These are phyloP conservation scores for Lucilia sericata DNA, from an alignment of 1,140 invertebrate species.

Conservation along the genomic window DNA sequence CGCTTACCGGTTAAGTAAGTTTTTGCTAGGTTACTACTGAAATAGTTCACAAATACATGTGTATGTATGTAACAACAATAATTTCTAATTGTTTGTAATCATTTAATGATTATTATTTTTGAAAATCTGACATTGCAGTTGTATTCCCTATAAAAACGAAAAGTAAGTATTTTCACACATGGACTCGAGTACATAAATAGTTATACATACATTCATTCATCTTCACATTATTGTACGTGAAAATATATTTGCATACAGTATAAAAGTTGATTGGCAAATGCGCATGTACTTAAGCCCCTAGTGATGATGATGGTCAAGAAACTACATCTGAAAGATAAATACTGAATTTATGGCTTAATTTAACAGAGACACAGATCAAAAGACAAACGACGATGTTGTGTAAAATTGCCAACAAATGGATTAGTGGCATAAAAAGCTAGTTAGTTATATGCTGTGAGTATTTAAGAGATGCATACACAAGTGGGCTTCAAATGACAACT, in stretches of 20 bases:
- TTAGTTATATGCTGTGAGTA: background rate
- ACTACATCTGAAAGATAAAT: constrained; percentile 67
- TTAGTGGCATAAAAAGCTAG: constrained; percentile 8
- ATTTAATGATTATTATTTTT: no score
- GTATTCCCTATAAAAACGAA: no score
- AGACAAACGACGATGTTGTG: background rate
- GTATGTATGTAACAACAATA: no score
- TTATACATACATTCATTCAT: no score
- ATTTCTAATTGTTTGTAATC: no score
- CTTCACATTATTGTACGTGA: background rate
- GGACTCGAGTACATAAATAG: no score
- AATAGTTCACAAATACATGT: no score
- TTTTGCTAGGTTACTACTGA: no score
- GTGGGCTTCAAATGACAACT: constrained; percentile 39
- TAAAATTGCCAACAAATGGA: constrained; percentile 12
- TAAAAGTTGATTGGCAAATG: constrained; percentile 53
- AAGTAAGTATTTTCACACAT: no score
- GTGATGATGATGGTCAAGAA: constrained; percentile 67
- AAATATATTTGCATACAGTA: constrained; percentile 17
- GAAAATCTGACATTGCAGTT: no score
- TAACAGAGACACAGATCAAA: constrained; percentile 54
- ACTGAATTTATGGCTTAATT: constrained; percentile 68
- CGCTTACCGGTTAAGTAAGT: no score
- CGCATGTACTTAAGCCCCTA: constrained; percentile 28
- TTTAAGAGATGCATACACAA: background rate